These are phyloP conservation scores for Oryzias curvinotus DNA, from an alignment of 2,113 vertebrate species.

Conservation along the genomic window DNA sequence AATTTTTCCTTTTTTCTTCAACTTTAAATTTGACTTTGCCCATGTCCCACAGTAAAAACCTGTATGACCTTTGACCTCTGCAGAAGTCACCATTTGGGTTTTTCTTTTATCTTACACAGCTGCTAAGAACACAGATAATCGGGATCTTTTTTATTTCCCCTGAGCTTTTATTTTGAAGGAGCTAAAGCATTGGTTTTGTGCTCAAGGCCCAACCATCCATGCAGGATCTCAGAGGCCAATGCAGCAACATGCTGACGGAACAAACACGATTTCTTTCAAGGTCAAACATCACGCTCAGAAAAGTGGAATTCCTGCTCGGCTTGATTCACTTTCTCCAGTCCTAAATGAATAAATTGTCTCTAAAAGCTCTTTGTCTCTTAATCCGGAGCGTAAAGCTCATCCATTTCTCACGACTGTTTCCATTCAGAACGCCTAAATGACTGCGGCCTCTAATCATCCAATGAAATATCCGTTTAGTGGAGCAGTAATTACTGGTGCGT, in stretches of 20 bases:
- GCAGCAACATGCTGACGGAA: neutral
- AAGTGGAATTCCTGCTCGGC: neutral
- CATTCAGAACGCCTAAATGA: slow-evolving; percentile 49
- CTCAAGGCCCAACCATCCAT: no score
- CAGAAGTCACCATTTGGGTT: no score
- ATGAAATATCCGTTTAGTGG: slow-evolving; percentile 55
- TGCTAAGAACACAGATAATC: no score
- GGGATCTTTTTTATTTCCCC: no score
- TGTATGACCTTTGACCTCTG: no score
- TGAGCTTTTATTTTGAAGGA: no score
- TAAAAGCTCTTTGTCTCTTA: slow-evolving; percentile 38
- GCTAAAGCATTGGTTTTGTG: no score
- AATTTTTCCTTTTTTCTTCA: no score
- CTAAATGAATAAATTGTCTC: slow-evolving; percentile 18
- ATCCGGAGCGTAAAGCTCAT: slow-evolving; percentile 35
- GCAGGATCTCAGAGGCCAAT: neutral
- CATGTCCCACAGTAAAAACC: no score
- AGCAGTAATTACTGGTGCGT: slow-evolving; percentile 63
- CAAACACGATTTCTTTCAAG: neutral
- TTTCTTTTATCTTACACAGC: no score
- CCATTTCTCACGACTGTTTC: slow-evolving; percentile 31
- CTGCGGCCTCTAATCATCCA: slow-evolving; percentile 53
- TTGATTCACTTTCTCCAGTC: slow-evolving; percentile 10
- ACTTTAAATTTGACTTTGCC: no score
- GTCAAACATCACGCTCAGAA: neutral